Evolutionary conservation across 2,888 invertebrate genomes (phyloP).

Genomic region (Drosophila acutilabella): DNA sequence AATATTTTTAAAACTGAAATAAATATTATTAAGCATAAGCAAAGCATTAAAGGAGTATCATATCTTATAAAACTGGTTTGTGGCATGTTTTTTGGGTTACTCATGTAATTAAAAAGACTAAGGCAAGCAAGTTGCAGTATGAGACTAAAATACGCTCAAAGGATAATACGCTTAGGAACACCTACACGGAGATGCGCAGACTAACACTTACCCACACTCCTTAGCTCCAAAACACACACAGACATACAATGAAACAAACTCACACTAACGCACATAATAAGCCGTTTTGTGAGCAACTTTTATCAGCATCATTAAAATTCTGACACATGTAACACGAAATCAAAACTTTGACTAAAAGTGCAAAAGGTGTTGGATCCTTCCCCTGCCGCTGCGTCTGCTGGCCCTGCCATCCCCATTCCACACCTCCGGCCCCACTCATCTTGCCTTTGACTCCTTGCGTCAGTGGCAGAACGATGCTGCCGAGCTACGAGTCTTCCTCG

Average conservation of each 20-base stretch:
- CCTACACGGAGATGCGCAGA: constrained; percentile 27
- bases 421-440: constrained; percentile 1
- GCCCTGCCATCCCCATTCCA: too few species aligned
- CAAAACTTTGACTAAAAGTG: constrained; percentile 81
- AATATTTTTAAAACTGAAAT: background rate
- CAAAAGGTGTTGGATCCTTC: constrained; percentile 69
- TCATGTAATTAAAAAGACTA: constrained; percentile 67
- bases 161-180: constrained; percentile 61
- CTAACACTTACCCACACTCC: constrained; percentile 10
- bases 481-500: constrained; percentile 20
- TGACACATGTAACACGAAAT: constrained; percentile 81
- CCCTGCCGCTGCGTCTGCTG: constrained; percentile 1
- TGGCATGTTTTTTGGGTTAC: constrained; percentile 1
- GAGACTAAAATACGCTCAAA: constrained; percentile 64
- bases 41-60: constrained; percentile 2
- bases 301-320: constrained; percentile 81
- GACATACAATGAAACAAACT: constrained; percentile 12
- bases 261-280: constrained; percentile 70
- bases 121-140: constrained; percentile 46
- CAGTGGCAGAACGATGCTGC: constrained; percentile 33
- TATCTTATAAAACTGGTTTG: constrained; percentile 16
- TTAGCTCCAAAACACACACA: background rate
- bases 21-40: background rate
- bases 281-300: constrained; percentile 76
- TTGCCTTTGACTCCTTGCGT: constrained; percentile 31